A percentile compares a stretch with the other conserved stretches of the same genome.
Conservation (phyloP, 2,797 vertebrate species). For the Triplophysa bombifrons region DNA sequence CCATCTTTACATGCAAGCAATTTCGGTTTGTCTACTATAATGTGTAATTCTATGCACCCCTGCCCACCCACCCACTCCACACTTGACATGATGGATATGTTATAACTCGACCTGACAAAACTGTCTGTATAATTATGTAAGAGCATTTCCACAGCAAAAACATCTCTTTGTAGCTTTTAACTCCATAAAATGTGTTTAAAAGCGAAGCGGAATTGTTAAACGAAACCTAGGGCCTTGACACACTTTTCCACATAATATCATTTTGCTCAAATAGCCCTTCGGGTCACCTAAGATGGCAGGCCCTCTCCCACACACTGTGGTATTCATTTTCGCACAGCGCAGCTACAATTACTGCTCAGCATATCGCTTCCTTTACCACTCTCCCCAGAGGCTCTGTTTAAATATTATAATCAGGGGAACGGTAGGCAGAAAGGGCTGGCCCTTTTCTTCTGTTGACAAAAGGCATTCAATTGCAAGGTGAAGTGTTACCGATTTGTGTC, state of each 20-base stretch:
- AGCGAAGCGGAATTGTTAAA: conserved; percentile 66
- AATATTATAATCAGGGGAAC: conserved; percentile 75
- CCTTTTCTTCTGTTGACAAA: conserved; percentile 49
- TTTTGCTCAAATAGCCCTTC: conserved; percentile 64
- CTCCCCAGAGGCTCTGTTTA: conserved; percentile 69
- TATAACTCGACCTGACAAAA: conserved; percentile 39
- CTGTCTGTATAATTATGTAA: conserved; percentile 61
- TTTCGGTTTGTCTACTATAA: conserved; percentile 1
- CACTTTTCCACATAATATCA: conserved; percentile 71
- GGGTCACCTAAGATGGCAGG: conserved; percentile 75
- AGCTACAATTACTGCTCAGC: conserved; percentile 70
- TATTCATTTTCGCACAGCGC: conserved; percentile 71
- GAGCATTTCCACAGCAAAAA: conserved; percentile 63
- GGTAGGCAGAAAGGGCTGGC: conserved; percentile 64
- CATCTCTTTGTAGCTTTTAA: conserved; percentile 62
- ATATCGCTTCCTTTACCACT: conserved; percentile 72
- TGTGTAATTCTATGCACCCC: not conserved
- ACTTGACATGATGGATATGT: conserved; percentile 37
- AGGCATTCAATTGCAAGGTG: conserved; percentile 46
- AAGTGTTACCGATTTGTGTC: conserved; percentile 49
- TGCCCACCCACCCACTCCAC: conserved; percentile 20
- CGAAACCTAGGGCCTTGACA: conserved; percentile 33
- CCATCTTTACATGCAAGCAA: conserved; percentile 24
- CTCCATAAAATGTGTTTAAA: conserved; percentile 72
- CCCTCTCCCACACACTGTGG: conserved; percentile 71